Evolutionary conservation across 2,888 invertebrate genomes (phyloP), one percentile per base, ranked within the genome.

Genomic region (Leistus spinibarbis): DNA sequence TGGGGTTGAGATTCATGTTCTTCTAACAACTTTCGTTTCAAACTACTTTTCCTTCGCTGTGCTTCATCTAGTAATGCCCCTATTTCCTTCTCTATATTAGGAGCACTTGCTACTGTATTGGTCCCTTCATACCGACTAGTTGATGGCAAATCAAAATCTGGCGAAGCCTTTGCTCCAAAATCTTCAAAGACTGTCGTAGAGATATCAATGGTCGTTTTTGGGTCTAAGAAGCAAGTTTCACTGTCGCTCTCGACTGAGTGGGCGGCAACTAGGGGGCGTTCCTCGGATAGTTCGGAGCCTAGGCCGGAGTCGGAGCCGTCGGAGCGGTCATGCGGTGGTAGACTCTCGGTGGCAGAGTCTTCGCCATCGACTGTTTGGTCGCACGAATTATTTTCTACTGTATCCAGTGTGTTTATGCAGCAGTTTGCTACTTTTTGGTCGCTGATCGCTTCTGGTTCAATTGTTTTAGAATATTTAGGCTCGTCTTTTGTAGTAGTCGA

Each of bases 301-400:
- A 95, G 84, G 0, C 95, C 95, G 0, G 94, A 95, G 85, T 95
- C 95, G 69, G 95, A 95, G 7, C 94, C 93, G 82, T 95, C 94
- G 57, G 93, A 94, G 72, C 93, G 88, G 77, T 90, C 90, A 81
- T 90, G 90, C 40, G 89, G 86, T 2, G 89, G 89, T 63, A 90
- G 83, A 80, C 90, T 90, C 78, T 90, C 90, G 19, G 90, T 88
- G 13, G 90, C 89, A 0, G 90, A 90, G 82, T 90, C 90, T 81
- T 90, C 90, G 79, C 88, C 90, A 76, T 89, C 89, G 17, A 70
- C 62, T 17, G 60, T 16, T 60, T 22, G 17, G 10, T 60, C 60
- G 20, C 19, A 19, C 13, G 19, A 20, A 13, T 13, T 60, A 10
- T 20, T 60, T 5, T 60, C 9, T 22, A 16, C 19, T 1, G 19